Evolutionary conservation across 2,888 invertebrate genomes (phyloP), one percentile per base, ranked within the genome.

Genomic region (Lochmaea capreae): DNA sequence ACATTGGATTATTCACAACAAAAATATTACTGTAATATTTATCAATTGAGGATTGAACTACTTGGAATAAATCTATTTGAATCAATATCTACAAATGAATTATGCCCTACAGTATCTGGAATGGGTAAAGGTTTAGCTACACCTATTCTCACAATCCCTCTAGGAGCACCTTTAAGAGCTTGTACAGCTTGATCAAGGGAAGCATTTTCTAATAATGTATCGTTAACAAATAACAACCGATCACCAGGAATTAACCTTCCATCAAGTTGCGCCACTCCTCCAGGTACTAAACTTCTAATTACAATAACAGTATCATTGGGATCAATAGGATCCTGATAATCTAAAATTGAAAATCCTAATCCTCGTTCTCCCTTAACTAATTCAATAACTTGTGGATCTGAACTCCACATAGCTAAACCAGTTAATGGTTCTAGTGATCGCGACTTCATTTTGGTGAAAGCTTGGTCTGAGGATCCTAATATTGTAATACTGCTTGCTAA

Each of bases 171-270:
- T 87, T 99, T 99, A 79, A 99, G 88, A 2, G 98, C 98, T 84
- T 97, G 97, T 65, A 99, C 98, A 3, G 99, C 99, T 88, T 97
- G 95, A 88, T 99, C 98, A 79, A 99, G 88, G 22, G 96, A 96
- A 71, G 98, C 98, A 88, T 98, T 97, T 86, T 98, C 97, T 82
- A 99, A 88, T 85, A 92, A 93, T 84, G 94, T 96, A 79, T 97
- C 97, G 87, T 99, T 99, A 77, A 99, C 98, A 84, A 96, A 97
- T 43, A 97, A 89, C 81, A 97, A 89, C 67, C 99, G 91, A 89
- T 99, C 99, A 3, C 99, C 99, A 1, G 99, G 99, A 79, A 99
- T 97, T 73, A 99, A 92, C 22, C 98, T 91, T n/a, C 98, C 99
- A 87, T 99, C 98, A 81, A 96, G 90, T 87, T 98, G 97, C 61